A percentile compares a stretch with the other conserved stretches of the same genome.
Evolutionary conservation across 1,140 invertebrate genomes (phyloP).

Genomic region (Heliconius melpomene): DNA sequence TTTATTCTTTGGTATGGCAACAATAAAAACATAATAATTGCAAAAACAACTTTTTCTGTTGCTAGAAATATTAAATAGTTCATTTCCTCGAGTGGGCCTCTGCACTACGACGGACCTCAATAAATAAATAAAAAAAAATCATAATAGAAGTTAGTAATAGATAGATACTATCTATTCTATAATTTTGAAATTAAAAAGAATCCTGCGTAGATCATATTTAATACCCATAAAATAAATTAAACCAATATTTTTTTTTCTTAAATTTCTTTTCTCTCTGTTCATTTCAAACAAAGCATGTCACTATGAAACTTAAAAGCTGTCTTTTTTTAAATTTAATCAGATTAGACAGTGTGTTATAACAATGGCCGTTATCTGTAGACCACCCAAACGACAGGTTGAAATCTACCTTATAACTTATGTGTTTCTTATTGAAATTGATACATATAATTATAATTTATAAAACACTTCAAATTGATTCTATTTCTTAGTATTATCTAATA

Average conservation of each 20-base stretch:
- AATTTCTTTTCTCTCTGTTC: neutral
- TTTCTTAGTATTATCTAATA: too few species aligned
- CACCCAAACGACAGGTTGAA: slow-evolving; percentile 42
- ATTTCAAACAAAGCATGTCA: slow-evolving; percentile 40
- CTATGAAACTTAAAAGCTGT: slow-evolving; percentile 29
- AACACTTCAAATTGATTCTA: too few species aligned
- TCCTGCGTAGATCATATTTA: neutral
- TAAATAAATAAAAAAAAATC: too few species aligned
- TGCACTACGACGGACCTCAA: too few species aligned
- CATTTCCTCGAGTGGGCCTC: too few species aligned
- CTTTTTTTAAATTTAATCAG: slow-evolving; percentile 52
- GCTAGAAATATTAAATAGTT: too few species aligned
- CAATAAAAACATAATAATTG: too few species aligned
- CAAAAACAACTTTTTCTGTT: too few species aligned
- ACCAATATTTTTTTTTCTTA: neutral
- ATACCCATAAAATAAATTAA: neutral
- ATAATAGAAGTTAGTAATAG: neutral
- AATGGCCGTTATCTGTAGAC: slow-evolving; percentile 49
- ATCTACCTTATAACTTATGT: slow-evolving; percentile 7
- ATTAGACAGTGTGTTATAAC: slow-evolving; percentile 54
- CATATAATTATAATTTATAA: neutral
- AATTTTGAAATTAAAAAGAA: neutral
- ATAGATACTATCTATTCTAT: neutral
- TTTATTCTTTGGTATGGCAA: too few species aligned
- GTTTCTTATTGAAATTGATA: slow-evolving; percentile 9